Percentiles rank a stretch among this genome's conserved stretches.
These are phyloP conservation scores for Leptinotarsa undecemlineata DNA, from an alignment of 1,140 invertebrate genomes.

Conservation along the genomic window DNA sequence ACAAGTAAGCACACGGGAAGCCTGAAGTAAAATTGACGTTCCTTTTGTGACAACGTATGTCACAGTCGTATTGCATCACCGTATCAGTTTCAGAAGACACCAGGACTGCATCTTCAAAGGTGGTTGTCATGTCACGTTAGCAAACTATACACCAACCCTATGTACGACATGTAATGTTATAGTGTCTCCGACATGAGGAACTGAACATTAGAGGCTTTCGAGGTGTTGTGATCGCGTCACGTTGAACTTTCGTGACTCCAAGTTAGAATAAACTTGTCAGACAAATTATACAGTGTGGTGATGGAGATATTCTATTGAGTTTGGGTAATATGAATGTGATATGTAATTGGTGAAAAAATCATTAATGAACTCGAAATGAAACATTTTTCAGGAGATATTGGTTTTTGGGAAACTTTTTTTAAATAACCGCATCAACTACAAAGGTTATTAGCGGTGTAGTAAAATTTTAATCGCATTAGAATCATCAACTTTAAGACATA, in stretches of 20 bases:
- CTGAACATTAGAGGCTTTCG: not conserved
- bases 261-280: not conserved
- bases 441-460: no score
- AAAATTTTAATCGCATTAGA: no score
- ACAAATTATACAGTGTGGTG: not conserved
- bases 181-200: not conserved
- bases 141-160: not conserved
- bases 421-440: no score
- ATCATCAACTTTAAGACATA: no score
- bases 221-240: not conserved
- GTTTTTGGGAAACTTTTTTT: no score
- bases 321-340: no score
- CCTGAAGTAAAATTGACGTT: slow-evolving; percentile 2
- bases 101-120: not conserved
- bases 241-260: not conserved
- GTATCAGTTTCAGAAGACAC: slow-evolving; percentile 3
- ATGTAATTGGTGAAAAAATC: no score
- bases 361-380: no score
- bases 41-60: not conserved
- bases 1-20: not conserved
- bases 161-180: slow-evolving; percentile 2
- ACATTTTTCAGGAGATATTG: no score
- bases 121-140: slow-evolving; percentile 5
- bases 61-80: slow-evolving; percentile 5
- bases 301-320: not conserved